Evolutionary conservation across 2,797 vertebrate genomes (phyloP).

Genomic region (Schizothorax lantsangensis): DNA sequence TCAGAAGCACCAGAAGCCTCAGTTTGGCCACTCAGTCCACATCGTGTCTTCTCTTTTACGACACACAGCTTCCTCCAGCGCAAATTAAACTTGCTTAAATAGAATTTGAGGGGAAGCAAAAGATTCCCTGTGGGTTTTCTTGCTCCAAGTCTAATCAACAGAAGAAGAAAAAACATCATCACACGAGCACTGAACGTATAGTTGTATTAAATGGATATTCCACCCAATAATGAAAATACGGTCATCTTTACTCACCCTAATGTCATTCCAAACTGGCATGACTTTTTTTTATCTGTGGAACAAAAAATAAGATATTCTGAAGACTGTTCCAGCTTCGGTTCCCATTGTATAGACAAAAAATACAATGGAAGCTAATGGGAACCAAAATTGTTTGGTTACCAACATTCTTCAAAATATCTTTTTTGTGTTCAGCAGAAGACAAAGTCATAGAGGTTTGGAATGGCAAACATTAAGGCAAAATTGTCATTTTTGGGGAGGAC

Average conservation of each 20-base stretch:
- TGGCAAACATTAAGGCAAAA: neutral
- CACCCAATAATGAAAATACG: neutral
- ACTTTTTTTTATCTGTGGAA: neutral
- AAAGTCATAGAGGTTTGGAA: neutral
- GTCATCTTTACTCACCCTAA: neutral
- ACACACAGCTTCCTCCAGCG: conserved; percentile 5
- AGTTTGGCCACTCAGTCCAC: conserved; percentile 22
- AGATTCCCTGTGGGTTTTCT: conserved; percentile 30
- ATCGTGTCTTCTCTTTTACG: conserved; percentile 27
- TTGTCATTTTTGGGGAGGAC: neutral
- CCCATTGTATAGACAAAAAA: neutral
- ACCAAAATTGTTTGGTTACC: neutral
- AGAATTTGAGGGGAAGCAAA: conserved; percentile 44
- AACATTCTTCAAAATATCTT: neutral
- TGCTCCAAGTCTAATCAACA: conserved; percentile 25
- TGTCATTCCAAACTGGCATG: neutral
- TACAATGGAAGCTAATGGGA: neutral
- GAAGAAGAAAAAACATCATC: neutral
- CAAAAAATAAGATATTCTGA: neutral
- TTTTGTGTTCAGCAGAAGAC: neutral
- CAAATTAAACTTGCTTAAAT: conserved; percentile 52
- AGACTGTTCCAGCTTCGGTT: neutral
- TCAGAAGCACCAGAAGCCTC: conserved; percentile 44
- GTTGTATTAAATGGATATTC: neutral
- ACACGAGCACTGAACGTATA: neutral